These are phyloP conservation scores for Poecile montanus DNA, from an alignment of 2,797 vertebrate genomes.

Conservation along the genomic window DNA sequence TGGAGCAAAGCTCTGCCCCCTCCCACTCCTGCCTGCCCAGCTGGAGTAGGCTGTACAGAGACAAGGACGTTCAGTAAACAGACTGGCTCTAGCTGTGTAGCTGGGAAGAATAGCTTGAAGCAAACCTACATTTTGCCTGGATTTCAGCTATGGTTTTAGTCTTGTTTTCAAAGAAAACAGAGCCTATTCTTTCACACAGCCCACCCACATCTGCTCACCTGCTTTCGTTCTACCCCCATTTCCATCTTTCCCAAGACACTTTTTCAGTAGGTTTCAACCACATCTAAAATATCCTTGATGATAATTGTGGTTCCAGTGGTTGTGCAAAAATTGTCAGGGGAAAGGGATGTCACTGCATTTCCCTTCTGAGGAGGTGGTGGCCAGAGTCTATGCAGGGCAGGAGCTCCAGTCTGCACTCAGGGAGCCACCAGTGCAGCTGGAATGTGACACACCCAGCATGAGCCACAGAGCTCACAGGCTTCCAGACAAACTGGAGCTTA, in stretches of 20 bases:
- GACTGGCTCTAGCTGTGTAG: not conserved
- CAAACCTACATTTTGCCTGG: not conserved
- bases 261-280: not conserved
- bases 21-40: not conserved
- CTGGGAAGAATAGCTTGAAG: not conserved
- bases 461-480: not conserved
- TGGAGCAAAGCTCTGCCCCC: not conserved
- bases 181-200: not conserved
- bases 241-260: not conserved
- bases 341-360: not conserved
- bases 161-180: not conserved
- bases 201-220: not conserved
- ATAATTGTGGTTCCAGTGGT: not conserved
- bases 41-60: not conserved
- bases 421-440: not conserved
- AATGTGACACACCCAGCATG: accelerated
- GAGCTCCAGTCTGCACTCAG: not conserved
- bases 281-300: not conserved
- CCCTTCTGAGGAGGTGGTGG: not conserved
- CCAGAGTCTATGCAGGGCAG: not conserved
- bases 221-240: accelerated
- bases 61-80: not conserved
- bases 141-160: not conserved
- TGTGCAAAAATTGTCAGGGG: not conserved
- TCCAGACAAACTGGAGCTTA: not conserved